Conservation (phyloP, 2,113 vertebrate species). For the Sprattus sprattus region DNA sequence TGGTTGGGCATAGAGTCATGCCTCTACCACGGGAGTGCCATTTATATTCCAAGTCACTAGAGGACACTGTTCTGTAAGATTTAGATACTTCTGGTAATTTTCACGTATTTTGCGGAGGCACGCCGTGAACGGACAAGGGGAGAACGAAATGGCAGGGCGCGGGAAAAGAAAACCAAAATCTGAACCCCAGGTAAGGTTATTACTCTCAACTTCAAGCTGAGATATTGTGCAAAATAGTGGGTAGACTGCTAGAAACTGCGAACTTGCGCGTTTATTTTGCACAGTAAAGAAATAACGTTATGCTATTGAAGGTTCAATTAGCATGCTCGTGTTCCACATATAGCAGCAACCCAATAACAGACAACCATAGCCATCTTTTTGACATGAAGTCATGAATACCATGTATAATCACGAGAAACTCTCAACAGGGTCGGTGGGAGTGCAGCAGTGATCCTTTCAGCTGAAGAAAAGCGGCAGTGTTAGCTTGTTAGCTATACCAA, state of each 20-base stretch:
- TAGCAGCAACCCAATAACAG: background rate
- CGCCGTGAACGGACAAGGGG: background rate
- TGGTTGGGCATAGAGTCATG: too few species aligned
- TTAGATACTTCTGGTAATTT: background rate
- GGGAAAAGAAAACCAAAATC: conserved; percentile 50
- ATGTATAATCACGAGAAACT: too few species aligned
- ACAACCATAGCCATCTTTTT: background rate
- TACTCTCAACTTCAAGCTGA: background rate
- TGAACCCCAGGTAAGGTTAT: conserved; percentile 27
- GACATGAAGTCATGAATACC: background rate
- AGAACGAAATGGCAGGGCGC: conserved; percentile 43
- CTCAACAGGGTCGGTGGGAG: too few species aligned
- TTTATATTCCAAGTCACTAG: background rate
- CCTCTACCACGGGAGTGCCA: too few species aligned
- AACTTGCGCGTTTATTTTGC: background rate
- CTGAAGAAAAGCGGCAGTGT: too few species aligned
- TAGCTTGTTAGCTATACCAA: too few species aligned
- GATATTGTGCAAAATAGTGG: background rate
- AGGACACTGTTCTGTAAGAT: background rate
- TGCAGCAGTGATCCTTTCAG: too few species aligned
- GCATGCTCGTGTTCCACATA: background rate
- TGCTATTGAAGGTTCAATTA: background rate
- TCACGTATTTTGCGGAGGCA: background rate
- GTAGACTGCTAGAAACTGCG: background rate
- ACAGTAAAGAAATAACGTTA: background rate